Evolutionary conservation across 2,797 vertebrate genomes (phyloP).

Genomic region (Cetoscarus ocellatus): DNA sequence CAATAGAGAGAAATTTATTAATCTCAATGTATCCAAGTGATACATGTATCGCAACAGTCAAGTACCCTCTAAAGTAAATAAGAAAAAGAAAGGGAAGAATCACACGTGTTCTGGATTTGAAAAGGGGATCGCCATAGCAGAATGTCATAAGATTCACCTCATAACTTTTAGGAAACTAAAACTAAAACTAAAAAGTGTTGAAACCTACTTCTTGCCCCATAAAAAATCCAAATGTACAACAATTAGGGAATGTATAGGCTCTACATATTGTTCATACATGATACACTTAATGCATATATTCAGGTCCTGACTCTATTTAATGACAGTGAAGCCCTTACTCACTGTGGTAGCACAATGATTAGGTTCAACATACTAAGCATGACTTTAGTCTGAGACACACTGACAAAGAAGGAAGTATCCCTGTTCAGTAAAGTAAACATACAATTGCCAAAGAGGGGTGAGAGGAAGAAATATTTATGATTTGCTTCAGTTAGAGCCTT

Average conservation of each 20-base stretch:
- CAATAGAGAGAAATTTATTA: too few species aligned
- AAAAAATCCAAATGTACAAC: constrained; percentile 26
- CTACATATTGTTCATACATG: too few species aligned
- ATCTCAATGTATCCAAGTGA: too few species aligned
- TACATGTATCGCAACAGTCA: too few species aligned
- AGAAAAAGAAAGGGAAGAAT: constrained; percentile 47
- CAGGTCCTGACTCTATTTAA: constrained; percentile 28
- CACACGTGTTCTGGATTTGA: constrained; percentile 74
- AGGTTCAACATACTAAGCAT: constrained; percentile 71
- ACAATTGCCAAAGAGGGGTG: constrained; percentile 53
- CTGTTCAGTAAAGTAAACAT: constrained; percentile 64
- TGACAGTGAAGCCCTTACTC: constrained; percentile 17
- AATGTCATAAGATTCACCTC: constrained; percentile 56
- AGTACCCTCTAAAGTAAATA: background rate
- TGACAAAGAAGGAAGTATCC: constrained; percentile 48
- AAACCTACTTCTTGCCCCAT: constrained; percentile 36
- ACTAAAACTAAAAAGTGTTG: constrained; percentile 70
- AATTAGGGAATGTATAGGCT: constrained; percentile 26
- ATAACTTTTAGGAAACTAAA: constrained; percentile 72
- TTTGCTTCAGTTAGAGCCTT: constrained; percentile 36
- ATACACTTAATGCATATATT: constrained; percentile 34
- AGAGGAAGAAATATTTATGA: constrained; percentile 71
- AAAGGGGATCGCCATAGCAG: constrained; percentile 48
- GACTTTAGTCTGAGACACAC: constrained; percentile 52
- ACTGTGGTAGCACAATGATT: constrained; percentile 60